Conservation (phyloP, 2,797 vertebrate species). For the Leptoclinus maculatus region DNA sequence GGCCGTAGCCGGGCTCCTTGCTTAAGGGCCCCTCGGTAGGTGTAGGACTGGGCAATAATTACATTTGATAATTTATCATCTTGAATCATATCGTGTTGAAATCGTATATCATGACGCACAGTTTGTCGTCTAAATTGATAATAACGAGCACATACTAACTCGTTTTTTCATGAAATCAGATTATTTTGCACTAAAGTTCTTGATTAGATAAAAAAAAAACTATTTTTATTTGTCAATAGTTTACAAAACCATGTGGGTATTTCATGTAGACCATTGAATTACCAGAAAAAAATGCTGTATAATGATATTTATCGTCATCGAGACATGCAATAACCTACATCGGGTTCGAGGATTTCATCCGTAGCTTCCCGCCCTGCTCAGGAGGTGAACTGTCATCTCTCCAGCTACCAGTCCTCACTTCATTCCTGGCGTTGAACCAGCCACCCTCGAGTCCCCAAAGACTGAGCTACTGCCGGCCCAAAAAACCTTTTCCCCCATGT, state of each 20-base stretch:
- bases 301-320: neutral
- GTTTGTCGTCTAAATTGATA: neutral
- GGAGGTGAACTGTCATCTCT: neutral
- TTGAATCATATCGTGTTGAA: too few relatives aligned
- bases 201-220: too few relatives aligned
- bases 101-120: neutral
- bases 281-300: neutral
- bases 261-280: neutral
- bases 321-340: neutral
- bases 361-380: neutral
- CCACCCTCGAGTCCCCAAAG: neutral
- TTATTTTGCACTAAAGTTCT: neutral
- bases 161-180: neutral
- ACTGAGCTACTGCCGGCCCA: neutral
- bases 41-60: neutral
- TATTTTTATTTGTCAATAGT: neutral
- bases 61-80: neutral
- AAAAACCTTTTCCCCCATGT: neutral
- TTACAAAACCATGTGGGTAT: neutral
- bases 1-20: neutral
- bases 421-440: neutral
- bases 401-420: neutral
- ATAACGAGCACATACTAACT: neutral
- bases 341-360: neutral
- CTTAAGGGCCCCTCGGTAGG: neutral